Evolutionary conservation across 2,888 invertebrate species (phyloP).

Genomic region (Idaea straminata): DNA sequence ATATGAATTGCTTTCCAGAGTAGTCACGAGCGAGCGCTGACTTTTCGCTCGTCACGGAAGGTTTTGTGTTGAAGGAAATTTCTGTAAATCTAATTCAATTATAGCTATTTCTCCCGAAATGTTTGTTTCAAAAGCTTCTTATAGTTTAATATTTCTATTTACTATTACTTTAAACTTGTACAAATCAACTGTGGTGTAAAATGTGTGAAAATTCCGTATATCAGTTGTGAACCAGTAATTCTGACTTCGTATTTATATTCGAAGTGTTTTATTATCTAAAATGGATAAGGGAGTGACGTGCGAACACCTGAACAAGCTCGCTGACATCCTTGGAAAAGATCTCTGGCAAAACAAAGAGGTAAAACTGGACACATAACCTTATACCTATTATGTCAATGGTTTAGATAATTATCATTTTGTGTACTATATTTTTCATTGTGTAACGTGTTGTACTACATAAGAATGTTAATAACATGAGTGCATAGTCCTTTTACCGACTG

Average conservation of each 20-base stretch:
- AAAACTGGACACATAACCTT: slow-evolving; percentile 57
- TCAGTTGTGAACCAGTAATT: slow-evolving; percentile 52
- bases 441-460: slow-evolving; percentile 25
- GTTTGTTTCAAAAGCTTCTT: slow-evolving; percentile 46
- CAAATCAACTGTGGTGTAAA: slow-evolving; percentile 45
- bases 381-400: slow-evolving; percentile 14
- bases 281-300: slow-evolving; percentile 76
- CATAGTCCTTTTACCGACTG: neutral
- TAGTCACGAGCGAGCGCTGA: slow-evolving; percentile 37
- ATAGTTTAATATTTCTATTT: slow-evolving; percentile 34
- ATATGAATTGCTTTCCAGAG: slow-evolving; percentile 15
- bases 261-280: slow-evolving; percentile 44
- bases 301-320: slow-evolving; percentile 71
- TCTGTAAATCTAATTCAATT: slow-evolving; percentile 72
- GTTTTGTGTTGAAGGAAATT: slow-evolving; percentile 71
- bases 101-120: slow-evolving; percentile 55
- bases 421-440: slow-evolving; percentile 57
- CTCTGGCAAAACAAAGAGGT: slow-evolving; percentile 74
- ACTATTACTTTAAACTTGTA: slow-evolving; percentile 34
- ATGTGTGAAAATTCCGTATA: slow-evolving; percentile 58
- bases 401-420: slow-evolving; percentile 58
- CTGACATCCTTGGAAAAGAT: slow-evolving; percentile 62
- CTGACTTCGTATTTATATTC: slow-evolving; percentile 54
- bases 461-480: slow-evolving; percentile 19
- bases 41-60: slow-evolving; percentile 78